phyloP scores from a whole-genome alignment of 2,797 vertebrate species.

The Martes flavigula region DNA sequence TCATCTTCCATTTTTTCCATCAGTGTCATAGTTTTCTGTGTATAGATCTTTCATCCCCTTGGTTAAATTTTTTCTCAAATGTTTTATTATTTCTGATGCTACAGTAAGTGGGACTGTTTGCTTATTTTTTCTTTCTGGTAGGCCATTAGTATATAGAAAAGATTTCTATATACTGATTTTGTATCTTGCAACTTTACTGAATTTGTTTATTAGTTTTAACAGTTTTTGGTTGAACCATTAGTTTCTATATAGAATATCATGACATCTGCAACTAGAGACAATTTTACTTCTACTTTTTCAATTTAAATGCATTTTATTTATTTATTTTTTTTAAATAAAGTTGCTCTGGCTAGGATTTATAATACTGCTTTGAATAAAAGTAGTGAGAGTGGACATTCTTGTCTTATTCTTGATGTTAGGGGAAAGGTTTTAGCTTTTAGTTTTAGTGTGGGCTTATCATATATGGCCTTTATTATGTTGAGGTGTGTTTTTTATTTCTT shows the following conservation, averaged over 20 bases:
- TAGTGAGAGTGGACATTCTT: background rate
- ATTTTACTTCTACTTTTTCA: too few species aligned
- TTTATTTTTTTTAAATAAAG: too few species aligned
- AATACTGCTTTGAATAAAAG: too few species aligned
- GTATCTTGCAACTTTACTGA: background rate
- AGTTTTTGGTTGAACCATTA: background rate
- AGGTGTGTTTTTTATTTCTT: background rate
- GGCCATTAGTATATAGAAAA: background rate
- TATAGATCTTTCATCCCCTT: background rate
- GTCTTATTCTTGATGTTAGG: background rate
- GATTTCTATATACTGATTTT: background rate
- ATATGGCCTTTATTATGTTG: background rate
- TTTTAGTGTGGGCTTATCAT: background rate
- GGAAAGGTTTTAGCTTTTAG: background rate
- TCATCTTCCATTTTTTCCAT: background rate
- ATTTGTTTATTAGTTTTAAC: background rate
- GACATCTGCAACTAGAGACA: too few species aligned
- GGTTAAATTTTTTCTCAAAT: background rate
- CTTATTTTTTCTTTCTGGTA: background rate
- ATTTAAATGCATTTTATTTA: too few species aligned
- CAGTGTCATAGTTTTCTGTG: background rate
- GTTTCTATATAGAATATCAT: background rate
- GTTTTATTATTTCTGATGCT: background rate
- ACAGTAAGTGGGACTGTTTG: background rate
- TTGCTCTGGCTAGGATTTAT: too few species aligned